These are phyloP conservation scores for Apodemus speciosus DNA, from an alignment of 2,113 vertebrate species.

Conservation along the genomic window DNA sequence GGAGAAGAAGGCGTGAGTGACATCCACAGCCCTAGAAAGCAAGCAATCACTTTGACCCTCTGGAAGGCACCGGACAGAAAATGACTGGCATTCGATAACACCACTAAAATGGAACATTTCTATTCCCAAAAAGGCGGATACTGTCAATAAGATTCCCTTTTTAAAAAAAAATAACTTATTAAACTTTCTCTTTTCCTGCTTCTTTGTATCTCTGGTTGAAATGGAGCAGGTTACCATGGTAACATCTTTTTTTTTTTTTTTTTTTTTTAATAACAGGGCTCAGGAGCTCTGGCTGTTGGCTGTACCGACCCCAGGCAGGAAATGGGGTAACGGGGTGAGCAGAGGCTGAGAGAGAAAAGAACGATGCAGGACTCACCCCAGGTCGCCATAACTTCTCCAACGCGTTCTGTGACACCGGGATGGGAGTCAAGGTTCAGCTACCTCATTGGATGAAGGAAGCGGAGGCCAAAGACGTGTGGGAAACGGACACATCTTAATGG, in stretches of 20 bases:
- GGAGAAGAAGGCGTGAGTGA: background rate
- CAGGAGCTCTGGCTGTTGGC: slow-evolving; percentile 75
- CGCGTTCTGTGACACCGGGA: background rate
- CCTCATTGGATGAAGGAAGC: background rate
- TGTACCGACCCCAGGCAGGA: slow-evolving; percentile 60
- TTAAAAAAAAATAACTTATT: slow-evolving; percentile 67
- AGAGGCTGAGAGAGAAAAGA: slow-evolving; percentile 13
- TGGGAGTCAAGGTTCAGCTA: background rate
- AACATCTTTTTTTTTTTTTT: slow-evolving; percentile 56
- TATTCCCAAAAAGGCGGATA: slow-evolving; percentile 67
- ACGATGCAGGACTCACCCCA: slow-evolving; percentile 36
- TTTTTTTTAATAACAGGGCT: slow-evolving; percentile 77
- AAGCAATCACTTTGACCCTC: slow-evolving; percentile 1
- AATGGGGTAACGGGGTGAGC: background rate
- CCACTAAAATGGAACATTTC: slow-evolving; percentile 64
- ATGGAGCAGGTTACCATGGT: slow-evolving; percentile 82
- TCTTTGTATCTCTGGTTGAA: slow-evolving; percentile 80
- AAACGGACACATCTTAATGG: background rate
- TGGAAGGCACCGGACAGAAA: slow-evolving; percentile 53
- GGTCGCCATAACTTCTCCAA: background rate
- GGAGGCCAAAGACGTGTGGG: background rate
- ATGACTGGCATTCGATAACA: slow-evolving; percentile 72
- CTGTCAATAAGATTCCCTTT: slow-evolving; percentile 71
- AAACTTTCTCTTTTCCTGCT: slow-evolving; percentile 79
- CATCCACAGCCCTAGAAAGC: background rate